Evolutionary conservation across 1,140 invertebrate species (phyloP).

Genomic region (Lanistes nyassanus): DNA sequence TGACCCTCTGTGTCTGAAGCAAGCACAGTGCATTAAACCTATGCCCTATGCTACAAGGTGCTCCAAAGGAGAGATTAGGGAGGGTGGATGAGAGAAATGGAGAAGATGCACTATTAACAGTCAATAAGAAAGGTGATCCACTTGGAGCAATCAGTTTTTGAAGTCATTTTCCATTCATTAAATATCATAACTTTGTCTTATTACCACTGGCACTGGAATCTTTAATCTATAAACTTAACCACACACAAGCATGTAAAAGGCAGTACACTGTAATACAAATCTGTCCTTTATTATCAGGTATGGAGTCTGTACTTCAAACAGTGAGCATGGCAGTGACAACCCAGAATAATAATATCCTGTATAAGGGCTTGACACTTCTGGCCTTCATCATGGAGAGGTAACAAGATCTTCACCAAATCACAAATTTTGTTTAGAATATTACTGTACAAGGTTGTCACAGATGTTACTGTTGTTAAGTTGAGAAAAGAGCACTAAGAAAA

Average conservation of each 20-base stretch:
- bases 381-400: conserved; percentile 8
- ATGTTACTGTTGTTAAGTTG: not conserved
- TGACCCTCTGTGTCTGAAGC: too few species aligned
- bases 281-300: not conserved
- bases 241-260: not conserved
- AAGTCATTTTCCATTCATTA: too few species aligned
- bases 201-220: too few species aligned
- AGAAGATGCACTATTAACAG: too few species aligned
- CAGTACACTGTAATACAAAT: too few species aligned
- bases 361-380: conserved; percentile 4
- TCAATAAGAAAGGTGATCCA: too few species aligned
- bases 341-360: not conserved
- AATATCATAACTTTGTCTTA: too few species aligned
- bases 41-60: not conserved
- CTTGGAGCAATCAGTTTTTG: too few species aligned
- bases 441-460: not conserved
- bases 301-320: conserved; percentile 8
- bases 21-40: not conserved
- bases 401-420: not conserved
- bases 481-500: too few species aligned
- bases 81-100: too few species aligned
- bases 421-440: not conserved
- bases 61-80: too few species aligned
- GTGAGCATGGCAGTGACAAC: conserved; percentile 3
- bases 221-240: not conserved